Evolutionary conservation across 2,797 vertebrate genomes (phyloP).

Genomic region (Psittacula echo): DNA sequence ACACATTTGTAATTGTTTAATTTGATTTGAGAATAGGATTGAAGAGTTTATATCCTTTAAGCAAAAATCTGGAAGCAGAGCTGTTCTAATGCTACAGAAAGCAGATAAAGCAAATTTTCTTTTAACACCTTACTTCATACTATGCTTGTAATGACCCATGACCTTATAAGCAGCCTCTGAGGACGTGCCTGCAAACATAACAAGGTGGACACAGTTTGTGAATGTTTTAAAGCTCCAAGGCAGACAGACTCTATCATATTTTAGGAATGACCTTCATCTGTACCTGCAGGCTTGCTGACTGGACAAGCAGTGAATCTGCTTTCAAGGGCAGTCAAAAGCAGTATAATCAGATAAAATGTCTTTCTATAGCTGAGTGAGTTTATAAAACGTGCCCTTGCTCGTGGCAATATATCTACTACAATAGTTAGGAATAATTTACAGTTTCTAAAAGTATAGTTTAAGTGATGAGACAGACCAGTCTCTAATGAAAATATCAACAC

Average conservation of each 20-base stretch:
- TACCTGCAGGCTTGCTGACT: background rate
- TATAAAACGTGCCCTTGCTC: background rate
- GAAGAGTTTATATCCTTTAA: background rate
- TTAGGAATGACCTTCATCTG: background rate
- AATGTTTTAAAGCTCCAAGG: background rate
- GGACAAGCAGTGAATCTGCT: background rate
- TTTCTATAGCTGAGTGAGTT: background rate
- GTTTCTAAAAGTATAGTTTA: background rate
- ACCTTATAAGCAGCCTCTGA: background rate
- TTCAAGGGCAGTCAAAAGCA: background rate
- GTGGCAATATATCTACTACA: background rate
- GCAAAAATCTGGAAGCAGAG: background rate
- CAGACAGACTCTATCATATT: background rate
- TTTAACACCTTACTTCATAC: background rate
- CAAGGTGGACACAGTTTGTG: background rate
- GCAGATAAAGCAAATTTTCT: background rate
- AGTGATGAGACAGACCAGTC: background rate
- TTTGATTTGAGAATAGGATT: background rate
- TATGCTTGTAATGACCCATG: accelerated
- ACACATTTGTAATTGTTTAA: background rate
- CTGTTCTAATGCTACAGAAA: background rate
- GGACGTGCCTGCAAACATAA: background rate
- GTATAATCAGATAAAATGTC: background rate
- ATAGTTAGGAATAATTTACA: background rate
- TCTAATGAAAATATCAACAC: background rate